Conservation (phyloP, 2,797 vertebrate species). For the Eleutherodactylus coqui region DNA sequence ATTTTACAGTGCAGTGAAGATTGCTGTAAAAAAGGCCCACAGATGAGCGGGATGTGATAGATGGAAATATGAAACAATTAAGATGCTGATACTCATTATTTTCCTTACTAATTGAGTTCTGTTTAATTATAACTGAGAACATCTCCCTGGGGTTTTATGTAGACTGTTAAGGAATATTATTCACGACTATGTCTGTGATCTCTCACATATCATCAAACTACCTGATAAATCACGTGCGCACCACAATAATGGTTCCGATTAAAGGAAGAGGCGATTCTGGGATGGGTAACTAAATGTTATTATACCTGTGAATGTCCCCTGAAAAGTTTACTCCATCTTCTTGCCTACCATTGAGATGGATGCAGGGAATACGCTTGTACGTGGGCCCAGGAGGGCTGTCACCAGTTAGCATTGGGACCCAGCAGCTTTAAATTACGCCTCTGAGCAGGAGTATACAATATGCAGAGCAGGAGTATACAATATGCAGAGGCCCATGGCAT, state of each 20-base stretch:
- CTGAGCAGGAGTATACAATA: too few relatives aligned
- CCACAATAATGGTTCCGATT: neutral
- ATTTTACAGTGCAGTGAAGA: neutral
- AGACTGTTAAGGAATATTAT: slow-evolving; percentile 3
- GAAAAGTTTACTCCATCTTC: too few relatives aligned
- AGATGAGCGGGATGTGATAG: neutral
- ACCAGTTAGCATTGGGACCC: too few relatives aligned
- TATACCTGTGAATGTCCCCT: too few relatives aligned
- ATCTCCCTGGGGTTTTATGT: neutral
- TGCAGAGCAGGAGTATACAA: too few relatives aligned
- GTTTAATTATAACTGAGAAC: slow-evolving; percentile 27
- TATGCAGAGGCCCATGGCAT: too few relatives aligned
- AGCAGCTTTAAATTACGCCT: too few relatives aligned
- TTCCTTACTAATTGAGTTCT: slow-evolving; percentile 25
- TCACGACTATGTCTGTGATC: neutral
- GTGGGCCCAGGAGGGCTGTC: too few relatives aligned
- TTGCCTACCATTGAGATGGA: too few relatives aligned
- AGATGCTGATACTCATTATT: slow-evolving; percentile 16
- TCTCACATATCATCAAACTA: neutral
- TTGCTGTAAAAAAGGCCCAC: neutral
- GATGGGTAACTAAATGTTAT: too few relatives aligned
- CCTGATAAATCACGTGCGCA: neutral
- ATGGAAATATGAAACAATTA: slow-evolving; percentile 13
- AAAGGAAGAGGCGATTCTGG: too few relatives aligned
- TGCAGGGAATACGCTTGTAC: too few relatives aligned